These are phyloP conservation scores for Mythimna lalbum DNA, from an alignment of 2,888 invertebrate species.

Conservation along the genomic window DNA sequence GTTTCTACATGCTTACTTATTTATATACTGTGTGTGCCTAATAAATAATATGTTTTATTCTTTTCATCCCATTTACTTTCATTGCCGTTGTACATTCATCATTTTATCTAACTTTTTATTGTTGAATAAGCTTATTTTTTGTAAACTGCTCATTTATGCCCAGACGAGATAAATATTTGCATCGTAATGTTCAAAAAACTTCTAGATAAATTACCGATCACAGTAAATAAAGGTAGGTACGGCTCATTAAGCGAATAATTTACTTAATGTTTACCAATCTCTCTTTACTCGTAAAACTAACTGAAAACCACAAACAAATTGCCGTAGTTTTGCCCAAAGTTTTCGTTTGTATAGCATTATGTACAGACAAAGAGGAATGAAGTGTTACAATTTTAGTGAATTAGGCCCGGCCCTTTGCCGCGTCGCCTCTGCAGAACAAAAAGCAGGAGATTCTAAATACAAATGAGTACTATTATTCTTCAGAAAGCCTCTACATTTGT, in stretches of 20 bases:
- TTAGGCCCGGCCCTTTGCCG: constrained; percentile 52
- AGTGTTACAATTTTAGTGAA: constrained; percentile 61
- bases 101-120: too few species aligned
- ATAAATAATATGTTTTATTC: too few species aligned
- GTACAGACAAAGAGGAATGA: constrained; percentile 49
- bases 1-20: too few species aligned
- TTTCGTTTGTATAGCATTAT: constrained; percentile 62
- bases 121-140: too few species aligned
- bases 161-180: neutral
- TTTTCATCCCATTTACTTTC: too few species aligned
- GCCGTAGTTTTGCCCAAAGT: constrained; percentile 50
- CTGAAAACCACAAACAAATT: constrained; percentile 50
- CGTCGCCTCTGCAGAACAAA: constrained; percentile 52
- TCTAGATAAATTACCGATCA: neutral
- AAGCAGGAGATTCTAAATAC: constrained; percentile 60
- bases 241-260: neutral
- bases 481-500: constrained; percentile 56
- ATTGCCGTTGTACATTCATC: too few species aligned
- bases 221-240: neutral
- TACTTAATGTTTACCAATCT: constrained; percentile 1
- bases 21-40: too few species aligned
- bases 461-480: constrained; percentile 62
- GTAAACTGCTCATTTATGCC: neutral
- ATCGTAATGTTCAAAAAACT: neutral
- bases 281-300: constrained; percentile 9